phyloP scores from a whole-genome alignment of 2,888 invertebrate genomes.

The Tachystola acroxantha region DNA sequence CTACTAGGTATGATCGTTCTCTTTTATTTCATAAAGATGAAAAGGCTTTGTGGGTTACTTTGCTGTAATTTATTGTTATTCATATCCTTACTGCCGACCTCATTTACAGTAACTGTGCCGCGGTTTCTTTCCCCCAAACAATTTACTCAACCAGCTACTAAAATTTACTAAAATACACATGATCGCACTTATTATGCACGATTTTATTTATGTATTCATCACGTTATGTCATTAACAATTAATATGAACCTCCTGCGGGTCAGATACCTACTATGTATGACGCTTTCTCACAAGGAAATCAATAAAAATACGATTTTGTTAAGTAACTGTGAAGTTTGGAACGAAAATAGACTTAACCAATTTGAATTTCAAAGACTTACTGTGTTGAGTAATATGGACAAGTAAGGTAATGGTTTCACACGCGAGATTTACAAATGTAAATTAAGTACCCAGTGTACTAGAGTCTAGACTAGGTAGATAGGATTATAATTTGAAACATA shows the following conservation, averaged over 20 bases:
- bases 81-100: slow-evolving; percentile 15
- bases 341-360: background rate
- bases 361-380: background rate
- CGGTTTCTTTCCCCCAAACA: slow-evolving; percentile 6
- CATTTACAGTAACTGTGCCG: slow-evolving; percentile 16
- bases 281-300: background rate
- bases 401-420: background rate
- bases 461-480: no score
- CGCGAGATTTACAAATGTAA: background rate
- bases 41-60: no score
- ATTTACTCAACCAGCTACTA: background rate
- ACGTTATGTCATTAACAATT: background rate
- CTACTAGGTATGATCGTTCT: no score
- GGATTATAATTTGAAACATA: background rate
- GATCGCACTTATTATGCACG: background rate
- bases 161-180: background rate
- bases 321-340: background rate
- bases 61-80: slow-evolving; percentile 10
- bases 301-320: background rate
- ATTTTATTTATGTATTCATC: background rate
- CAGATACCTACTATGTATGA: background rate
- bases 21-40: no score
- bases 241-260: background rate
- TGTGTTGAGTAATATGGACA: background rate
- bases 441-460: background rate